A percentile compares a stretch with the other conserved stretches of the same genome.
Evolutionary conservation across 2,113 vertebrate genomes (phyloP).

Genomic region (Calyptomena viridis): DNA sequence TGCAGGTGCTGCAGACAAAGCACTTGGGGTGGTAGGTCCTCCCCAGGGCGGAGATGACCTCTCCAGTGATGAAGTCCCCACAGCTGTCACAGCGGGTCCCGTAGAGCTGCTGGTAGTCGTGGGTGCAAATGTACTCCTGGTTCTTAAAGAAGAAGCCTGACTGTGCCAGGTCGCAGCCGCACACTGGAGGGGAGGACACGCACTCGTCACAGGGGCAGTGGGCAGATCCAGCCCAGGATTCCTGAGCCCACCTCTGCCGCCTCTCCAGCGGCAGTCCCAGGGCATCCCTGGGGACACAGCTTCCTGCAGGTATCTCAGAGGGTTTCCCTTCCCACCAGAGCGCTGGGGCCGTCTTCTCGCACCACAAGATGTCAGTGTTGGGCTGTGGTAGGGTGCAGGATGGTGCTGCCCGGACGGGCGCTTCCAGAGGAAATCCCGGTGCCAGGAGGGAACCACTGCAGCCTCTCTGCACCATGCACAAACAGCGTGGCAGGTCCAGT

Average conservation of each 20-base stretch:
- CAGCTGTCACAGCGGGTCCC: conserved; percentile 97
- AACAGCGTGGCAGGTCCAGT: rapidly evolving
- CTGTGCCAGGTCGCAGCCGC: conserved; percentile 93
- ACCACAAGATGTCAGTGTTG: conserved; percentile 61
- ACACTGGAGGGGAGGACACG: conserved; percentile 77
- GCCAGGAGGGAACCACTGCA: background rate
- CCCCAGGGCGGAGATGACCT: conserved; percentile 96
- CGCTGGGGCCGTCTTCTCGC: background rate
- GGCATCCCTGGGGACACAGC: background rate
- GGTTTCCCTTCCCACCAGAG: background rate
- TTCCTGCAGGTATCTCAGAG: background rate
- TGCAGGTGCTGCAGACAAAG: conserved; percentile 97
- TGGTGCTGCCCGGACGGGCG: background rate
- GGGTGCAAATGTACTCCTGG: conserved; percentile 97
- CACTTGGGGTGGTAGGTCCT: conserved; percentile 98
- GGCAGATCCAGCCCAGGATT: background rate
- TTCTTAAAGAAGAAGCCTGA: conserved; percentile 99
- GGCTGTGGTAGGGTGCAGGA: background rate
- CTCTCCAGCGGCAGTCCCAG: background rate
- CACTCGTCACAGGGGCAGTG: background rate
- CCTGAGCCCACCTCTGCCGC: background rate
- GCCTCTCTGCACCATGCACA: background rate
- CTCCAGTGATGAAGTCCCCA: conserved; percentile 92
- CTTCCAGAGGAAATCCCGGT: background rate
- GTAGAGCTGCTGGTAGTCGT: conserved; percentile 96